Evolutionary conservation across 2,888 invertebrate species (phyloP).

Genomic region (Deroplatys truncata): DNA sequence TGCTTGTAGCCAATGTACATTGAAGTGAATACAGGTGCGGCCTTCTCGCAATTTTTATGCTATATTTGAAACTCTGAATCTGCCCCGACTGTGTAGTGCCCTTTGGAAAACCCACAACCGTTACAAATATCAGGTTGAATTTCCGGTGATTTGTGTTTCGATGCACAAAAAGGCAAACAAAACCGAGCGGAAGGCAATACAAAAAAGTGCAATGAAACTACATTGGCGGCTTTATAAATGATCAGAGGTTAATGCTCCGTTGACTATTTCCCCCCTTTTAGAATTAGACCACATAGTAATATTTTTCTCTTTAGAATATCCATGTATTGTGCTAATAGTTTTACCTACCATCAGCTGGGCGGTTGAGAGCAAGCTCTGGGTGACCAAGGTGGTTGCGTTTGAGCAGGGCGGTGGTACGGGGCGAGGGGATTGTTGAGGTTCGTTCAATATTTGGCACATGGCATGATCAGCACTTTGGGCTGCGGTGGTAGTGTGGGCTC

Average conservation of each 20-base stretch:
- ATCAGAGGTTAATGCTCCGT: neutral
- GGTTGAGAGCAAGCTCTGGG: neutral
- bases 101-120: neutral
- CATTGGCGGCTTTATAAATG: neutral
- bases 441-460: conserved; percentile 9
- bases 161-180: neutral
- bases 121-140: neutral
- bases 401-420: too few relatives aligned
- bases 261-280: neutral
- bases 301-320: neutral
- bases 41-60: neutral
- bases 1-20: too few relatives aligned
- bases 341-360: neutral
- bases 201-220: neutral
- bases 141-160: neutral
- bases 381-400: neutral
- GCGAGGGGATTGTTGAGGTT: neutral
- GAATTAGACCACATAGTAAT: neutral
- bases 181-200: neutral
- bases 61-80: neutral
- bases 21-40: too few relatives aligned
- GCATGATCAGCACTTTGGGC: conserved; percentile 1
- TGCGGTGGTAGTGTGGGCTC: neutral
- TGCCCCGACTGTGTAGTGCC: neutral
- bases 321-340: neutral